Base-by-base conservation (phyloP, 2,888 invertebrate genomes). In the Melipona bicolor region DNA sequence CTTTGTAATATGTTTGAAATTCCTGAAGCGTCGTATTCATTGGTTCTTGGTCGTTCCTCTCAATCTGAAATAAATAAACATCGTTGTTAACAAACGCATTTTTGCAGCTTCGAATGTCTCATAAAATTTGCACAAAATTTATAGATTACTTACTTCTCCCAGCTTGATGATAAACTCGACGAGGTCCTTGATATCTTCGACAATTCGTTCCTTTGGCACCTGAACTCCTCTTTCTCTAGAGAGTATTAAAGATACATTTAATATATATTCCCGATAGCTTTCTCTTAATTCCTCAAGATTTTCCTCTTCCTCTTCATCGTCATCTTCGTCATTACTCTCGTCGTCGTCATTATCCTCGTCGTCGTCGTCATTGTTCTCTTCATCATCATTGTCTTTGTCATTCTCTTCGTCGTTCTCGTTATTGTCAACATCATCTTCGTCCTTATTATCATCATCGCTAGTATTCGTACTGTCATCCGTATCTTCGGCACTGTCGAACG, bases 171-270 rank as follows among this genome's bases (percentile, higher is more conserved):
- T 76, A 49, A 92, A 92, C 13, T 88, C 68, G 11, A 92, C 49
- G 17, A 92, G 73, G 50, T 90, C 86, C 13, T 85, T 32, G 17
- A 90, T 62, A 68, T 90, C 90, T 43, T 90, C 76, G 3, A 64
- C 13, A 15, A 92, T n/a, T 9, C 68, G 84, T 17, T 89, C 75
- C 0, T 77, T 27, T 0, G 89, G 11, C 9, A 92, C 69, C n/a
- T 85, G 67, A 3, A 87, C 80, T 6, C 77, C 86, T 82, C 87
- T 88, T 27, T 65, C 81, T 19, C 87, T 68, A 4, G 87, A 79
- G 49, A 92, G 85, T 24, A 68, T 59, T 2, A 61, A 4, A 9
- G 85, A 88, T 24, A 89, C 82, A 24, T 73, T 74, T 3, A 77
- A 27, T 15, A 92, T 80, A 0, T 90, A 78, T 21, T 73, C 17